Evolutionary conservation across 2,113 vertebrate genomes (phyloP), one percentile per base, ranked within the genome.

Genomic region (Erythrolamprus reginae): DNA sequence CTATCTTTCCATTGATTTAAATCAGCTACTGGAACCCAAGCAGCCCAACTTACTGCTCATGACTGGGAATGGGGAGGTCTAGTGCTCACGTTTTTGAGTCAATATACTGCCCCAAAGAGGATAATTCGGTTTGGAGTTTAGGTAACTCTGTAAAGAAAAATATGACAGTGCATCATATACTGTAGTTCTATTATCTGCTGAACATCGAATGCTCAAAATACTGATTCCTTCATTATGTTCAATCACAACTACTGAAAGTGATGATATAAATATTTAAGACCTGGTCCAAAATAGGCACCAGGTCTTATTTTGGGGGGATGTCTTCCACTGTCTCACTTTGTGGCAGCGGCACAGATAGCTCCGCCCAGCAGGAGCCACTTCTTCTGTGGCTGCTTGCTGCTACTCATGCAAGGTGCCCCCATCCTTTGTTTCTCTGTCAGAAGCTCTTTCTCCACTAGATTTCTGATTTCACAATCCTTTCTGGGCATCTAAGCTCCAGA

Each of bases 371-470:
- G 10, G 50, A 50, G 50, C 50, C 51, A 52, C 51, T 52, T 15
- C 51, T 15, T 15, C 51, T 51, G 50, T 3, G 3, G 13, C 50
- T 15, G 10, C 50, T 51, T 51, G 13, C 51, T 51, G 51, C 13
- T 1, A 1, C 51, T 51, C 51, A 0, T 51, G 51, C 13, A 3
- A 51, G 51, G 13, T 51, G 13, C 51, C 1, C 51, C 51, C 13
- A 0, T 0, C 0, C 6, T 24, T 23, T 0, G 0, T 56, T 56
- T 56, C 23, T 0, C 7, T 56, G 23, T 56, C 55, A 56, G 53
- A 55, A 7, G 23, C n/a, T n/a, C n/a, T n/a, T n/a, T n/a, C n/a
- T n/a, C n/a, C n/a, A n/a, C n/a, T n/a, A n/a, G n/a, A n/a, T n/a
- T n/a, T n/a, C n/a, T n/a, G n/a, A n/a, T n/a, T n/a, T n/a, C n/a